A percentile compares a stretch with the other conserved stretches of the same genome.
phyloP scores from a whole-genome alignment of 2,888 invertebrate species.

The Chironomus riparius region DNA sequence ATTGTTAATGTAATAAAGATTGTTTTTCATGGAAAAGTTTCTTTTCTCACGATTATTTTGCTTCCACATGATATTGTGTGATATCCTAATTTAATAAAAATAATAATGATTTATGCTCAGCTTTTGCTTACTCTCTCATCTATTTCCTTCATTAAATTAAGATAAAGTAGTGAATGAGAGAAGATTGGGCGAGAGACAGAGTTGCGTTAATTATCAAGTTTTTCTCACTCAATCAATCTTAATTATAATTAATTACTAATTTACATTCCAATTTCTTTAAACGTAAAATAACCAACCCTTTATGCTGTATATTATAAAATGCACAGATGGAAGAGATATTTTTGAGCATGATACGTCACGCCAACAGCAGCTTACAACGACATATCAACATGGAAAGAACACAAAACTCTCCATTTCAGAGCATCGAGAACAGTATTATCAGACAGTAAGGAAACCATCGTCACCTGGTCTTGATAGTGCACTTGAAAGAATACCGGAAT shows the following conservation, averaged over 20 bases:
- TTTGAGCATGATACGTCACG: conserved; percentile 32
- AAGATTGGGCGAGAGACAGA: background rate
- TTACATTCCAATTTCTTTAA: background rate
- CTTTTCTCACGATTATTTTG: no score
- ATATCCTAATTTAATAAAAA: background rate
- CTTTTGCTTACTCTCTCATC: background rate
- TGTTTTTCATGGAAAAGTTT: background rate
- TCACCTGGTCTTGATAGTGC: conserved; percentile 40
- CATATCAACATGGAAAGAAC: conserved; percentile 15
- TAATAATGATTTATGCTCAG: background rate
- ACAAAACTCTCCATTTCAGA: conserved; percentile 33
- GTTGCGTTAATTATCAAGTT: background rate
- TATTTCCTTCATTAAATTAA: background rate
- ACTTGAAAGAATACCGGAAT: conserved; percentile 49
- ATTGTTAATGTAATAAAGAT: background rate
- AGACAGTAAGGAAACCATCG: conserved; percentile 45
- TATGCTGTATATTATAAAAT: background rate
- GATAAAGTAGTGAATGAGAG: background rate
- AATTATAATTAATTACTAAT: background rate
- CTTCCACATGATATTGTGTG: no score
- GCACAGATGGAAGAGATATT: conserved; percentile 20
- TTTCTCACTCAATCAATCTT: background rate
- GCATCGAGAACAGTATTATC: conserved; percentile 48
- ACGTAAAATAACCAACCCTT: no score
- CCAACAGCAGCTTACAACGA: conserved; percentile 32